phyloP scores from a whole-genome alignment of 2,797 vertebrate species.

The Clarias laeviceps region DNA sequence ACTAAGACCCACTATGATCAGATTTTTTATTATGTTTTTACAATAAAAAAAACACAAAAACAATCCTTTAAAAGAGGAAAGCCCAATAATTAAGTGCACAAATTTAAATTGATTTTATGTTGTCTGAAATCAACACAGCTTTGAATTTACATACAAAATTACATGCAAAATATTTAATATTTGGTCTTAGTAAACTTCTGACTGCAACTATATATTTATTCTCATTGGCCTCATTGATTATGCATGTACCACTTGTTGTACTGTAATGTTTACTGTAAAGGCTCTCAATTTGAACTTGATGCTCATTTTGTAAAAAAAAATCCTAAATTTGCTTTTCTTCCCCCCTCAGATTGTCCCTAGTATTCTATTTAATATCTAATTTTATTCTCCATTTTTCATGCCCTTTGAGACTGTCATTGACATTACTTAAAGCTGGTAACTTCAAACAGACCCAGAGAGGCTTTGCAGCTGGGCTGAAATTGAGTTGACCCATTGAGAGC shows the following conservation, averaged over 20 bases:
- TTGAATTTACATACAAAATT: too few relatives aligned
- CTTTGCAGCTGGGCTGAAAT: slow-evolving; percentile 66
- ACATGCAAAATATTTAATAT: too few relatives aligned
- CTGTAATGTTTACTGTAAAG: not conserved
- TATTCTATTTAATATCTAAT: slow-evolving; percentile 47
- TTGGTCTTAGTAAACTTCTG: too few relatives aligned
- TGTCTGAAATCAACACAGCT: too few relatives aligned
- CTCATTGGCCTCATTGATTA: not conserved
- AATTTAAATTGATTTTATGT: too few relatives aligned
- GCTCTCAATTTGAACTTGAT: not conserved
- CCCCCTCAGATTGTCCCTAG: slow-evolving; percentile 15
- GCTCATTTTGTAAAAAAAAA: slow-evolving; percentile 2
- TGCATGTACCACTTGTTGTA: not conserved
- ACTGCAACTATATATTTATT: not conserved
- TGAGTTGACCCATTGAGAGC: slow-evolving; percentile 70
- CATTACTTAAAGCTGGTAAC: slow-evolving; percentile 64
- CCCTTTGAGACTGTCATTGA: slow-evolving; percentile 60
- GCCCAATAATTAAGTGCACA: too few relatives aligned
- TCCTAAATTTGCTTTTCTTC: not conserved
- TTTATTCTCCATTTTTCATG: slow-evolving; percentile 46
- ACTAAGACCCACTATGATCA: too few relatives aligned
- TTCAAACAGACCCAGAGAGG: slow-evolving; percentile 64
- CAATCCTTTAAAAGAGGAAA: too few relatives aligned
- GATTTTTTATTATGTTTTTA: too few relatives aligned
- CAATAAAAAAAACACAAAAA: too few relatives aligned